phyloP scores from a whole-genome alignment of 2,888 invertebrate genomes.

The Thysanoteuthis rhombus region DNA sequence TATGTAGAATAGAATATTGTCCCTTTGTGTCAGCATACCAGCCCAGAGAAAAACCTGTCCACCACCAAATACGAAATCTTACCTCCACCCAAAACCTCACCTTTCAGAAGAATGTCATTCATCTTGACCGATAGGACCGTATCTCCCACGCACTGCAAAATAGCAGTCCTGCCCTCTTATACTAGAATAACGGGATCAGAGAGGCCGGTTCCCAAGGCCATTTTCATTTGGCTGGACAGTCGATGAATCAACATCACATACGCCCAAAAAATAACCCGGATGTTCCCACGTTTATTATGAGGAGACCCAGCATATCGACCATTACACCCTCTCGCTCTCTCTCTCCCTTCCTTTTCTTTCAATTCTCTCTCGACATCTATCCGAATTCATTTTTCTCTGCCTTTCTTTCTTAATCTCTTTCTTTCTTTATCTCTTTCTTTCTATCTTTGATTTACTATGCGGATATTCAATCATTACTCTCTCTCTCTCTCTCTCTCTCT shows the following conservation, averaged over 20 bases:
- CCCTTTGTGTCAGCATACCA: too few relatives aligned
- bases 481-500: not conserved
- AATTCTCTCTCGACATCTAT: not conserved
- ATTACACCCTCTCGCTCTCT: too few relatives aligned
- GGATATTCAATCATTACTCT: too few relatives aligned
- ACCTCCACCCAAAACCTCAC: not conserved
- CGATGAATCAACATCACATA: not conserved
- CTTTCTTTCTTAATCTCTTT: too few relatives aligned
- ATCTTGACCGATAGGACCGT: not conserved
- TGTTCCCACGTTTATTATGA: not conserved
- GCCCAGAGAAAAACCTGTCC: not conserved
- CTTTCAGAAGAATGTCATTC: not conserved
- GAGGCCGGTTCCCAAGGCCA: not conserved
- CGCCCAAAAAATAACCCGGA: not conserved
- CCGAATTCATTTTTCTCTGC: too few relatives aligned
- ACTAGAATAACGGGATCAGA: not conserved
- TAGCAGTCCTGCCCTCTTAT: not conserved
- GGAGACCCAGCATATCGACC: not conserved
- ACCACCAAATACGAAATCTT: not conserved
- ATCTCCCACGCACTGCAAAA: not conserved
- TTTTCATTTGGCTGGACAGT: not conserved
- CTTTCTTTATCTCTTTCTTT: not conserved
- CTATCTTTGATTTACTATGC: too few relatives aligned
- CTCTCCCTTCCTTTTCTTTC: not conserved
- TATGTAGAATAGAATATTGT: too few relatives aligned